These are phyloP conservation scores for Ormyrus nitidulus DNA, from an alignment of 2,888 invertebrate species.

Conservation along the genomic window DNA sequence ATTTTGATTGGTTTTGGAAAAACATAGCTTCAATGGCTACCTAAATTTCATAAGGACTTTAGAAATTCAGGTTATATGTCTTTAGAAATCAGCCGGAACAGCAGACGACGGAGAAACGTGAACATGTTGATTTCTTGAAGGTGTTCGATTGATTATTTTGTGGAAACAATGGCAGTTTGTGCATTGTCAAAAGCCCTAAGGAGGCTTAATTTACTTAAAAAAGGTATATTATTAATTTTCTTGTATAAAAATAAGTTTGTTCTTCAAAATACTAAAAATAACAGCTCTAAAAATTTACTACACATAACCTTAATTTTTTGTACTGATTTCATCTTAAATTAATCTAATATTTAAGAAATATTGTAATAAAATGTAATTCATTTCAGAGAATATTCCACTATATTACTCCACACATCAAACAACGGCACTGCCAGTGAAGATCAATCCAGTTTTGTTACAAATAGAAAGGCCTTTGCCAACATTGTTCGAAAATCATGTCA, in stretches of 20 bases:
- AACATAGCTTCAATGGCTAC: too few species aligned
- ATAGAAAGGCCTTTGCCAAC: neutral
- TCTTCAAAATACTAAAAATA: too few species aligned
- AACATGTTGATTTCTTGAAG: neutral
- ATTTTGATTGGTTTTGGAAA: too few species aligned
- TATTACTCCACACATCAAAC: constrained; percentile 20
- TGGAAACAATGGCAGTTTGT: constrained; percentile 43
- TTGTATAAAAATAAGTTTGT: neutral
- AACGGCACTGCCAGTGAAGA: constrained; percentile 11
- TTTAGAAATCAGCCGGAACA: neutral
- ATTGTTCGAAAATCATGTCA: constrained; percentile 51
- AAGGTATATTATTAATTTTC: constrained; percentile 52
- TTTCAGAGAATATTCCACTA: constrained; percentile 43
- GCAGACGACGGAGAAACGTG: constrained; percentile 39
- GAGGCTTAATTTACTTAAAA: constrained; percentile 50
- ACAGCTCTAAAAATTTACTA: too few species aligned
- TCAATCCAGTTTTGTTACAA: constrained; percentile 15
- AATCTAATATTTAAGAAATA: neutral
- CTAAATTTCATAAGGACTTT: too few species aligned
- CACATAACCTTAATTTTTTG: constrained; percentile 21
- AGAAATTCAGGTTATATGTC: too few species aligned
- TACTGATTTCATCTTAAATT: neutral
- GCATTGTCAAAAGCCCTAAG: constrained; percentile 52
- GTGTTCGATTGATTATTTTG: neutral
- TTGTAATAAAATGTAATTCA: constrained; percentile 2